phyloP scores from a whole-genome alignment of 2,888 invertebrate species.

The Rhabditoides inermis region DNA sequence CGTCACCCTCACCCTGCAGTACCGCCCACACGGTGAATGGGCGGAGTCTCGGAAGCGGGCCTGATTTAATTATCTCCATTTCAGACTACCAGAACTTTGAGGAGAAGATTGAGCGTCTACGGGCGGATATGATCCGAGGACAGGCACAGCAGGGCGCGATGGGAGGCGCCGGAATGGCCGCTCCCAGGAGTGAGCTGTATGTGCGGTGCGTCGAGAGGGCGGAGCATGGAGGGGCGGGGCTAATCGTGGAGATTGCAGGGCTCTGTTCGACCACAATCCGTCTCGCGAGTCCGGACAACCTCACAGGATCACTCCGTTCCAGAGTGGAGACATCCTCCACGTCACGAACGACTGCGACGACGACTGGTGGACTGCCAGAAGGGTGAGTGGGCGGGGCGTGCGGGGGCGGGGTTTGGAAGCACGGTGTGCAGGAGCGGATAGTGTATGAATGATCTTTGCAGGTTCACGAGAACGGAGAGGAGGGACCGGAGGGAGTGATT shows the following conservation, averaged over 20 bases:
- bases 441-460: neutral
- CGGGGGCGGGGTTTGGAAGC: constrained; percentile 62
- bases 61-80: neutral
- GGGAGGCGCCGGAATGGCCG: constrained; percentile 8
- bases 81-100: constrained; percentile 90
- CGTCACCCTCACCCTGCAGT: constrained; percentile 85
- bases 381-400: constrained; percentile 10
- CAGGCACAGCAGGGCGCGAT: constrained; percentile 3
- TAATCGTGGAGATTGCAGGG: constrained; percentile 54
- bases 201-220: constrained; percentile 17
- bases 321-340: constrained; percentile 94
- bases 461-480: constrained; percentile 44
- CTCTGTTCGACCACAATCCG: constrained; percentile 96
- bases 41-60: neutral
- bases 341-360: constrained; percentile 98
- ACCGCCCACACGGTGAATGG: constrained; percentile 70
- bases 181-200: constrained; percentile 10
- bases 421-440: constrained; percentile 62
- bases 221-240: no score
- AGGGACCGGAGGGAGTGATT: constrained; percentile 46
- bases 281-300: constrained; percentile 87
- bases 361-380: constrained; percentile 86
- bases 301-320: constrained; percentile 78
- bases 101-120: constrained; percentile 91
- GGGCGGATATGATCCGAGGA: constrained; percentile 69